Evolutionary conservation across 2,888 invertebrate genomes (phyloP).

Genomic region (Campoletis raptor): DNA sequence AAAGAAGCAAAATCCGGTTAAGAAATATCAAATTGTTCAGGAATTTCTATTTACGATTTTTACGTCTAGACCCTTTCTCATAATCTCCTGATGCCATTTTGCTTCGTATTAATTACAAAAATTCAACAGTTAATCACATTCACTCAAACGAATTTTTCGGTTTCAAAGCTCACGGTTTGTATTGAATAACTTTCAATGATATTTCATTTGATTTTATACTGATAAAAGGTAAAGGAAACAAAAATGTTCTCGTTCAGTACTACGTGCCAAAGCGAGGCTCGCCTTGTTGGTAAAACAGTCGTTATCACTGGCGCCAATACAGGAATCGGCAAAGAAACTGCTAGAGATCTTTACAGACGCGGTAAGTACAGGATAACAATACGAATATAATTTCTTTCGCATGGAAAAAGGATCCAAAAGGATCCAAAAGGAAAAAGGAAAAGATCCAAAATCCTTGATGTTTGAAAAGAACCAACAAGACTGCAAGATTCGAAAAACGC

Average conservation of each 20-base stretch:
- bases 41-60: no score
- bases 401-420: no score
- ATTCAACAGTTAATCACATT: no score
- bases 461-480: no score
- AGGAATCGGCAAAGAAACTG: slow-evolving; percentile 82
- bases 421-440: no score
- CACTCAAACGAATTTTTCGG: no score
- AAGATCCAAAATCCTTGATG: no score
- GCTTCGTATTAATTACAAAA: no score
- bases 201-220: neutral
- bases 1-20: no score
- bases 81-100: no score
- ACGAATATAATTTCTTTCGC: neutral
- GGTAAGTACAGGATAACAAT: slow-evolving; percentile 76
- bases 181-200: neutral
- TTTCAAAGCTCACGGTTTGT: neutral
- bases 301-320: slow-evolving; percentile 84
- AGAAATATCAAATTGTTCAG: no score
- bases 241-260: slow-evolving; percentile 78
- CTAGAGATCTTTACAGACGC: slow-evolving; percentile 79
- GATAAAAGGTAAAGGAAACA: neutral
- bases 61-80: no score
- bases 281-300: slow-evolving; percentile 80
- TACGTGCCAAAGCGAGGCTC: slow-evolving; percentile 84
- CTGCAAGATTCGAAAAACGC: neutral